phyloP scores from a whole-genome alignment of 2,797 vertebrate species.

The Tachyglossus aculeatus region DNA sequence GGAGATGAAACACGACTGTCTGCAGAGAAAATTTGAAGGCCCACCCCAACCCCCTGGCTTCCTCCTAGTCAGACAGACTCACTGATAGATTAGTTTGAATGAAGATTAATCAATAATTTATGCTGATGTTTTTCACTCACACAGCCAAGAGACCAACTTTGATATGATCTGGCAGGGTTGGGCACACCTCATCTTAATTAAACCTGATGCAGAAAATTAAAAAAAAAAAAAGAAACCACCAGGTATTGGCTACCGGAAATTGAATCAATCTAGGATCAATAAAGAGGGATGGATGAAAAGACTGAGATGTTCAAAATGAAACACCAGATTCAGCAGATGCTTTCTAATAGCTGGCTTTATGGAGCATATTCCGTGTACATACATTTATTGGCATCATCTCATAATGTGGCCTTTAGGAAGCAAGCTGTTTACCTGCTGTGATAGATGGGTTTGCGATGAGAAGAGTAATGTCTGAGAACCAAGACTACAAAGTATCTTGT shows the following conservation, averaged over 20 bases:
- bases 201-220: slow-evolving; percentile 69
- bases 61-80: not conserved
- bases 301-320: not conserved
- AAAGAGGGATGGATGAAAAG: slow-evolving; percentile 45
- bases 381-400: slow-evolving; percentile 60
- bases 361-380: slow-evolving; percentile 36
- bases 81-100: slow-evolving; percentile 68
- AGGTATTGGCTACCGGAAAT: slow-evolving; percentile 27
- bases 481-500: not conserved
- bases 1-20: not conserved
- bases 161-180: slow-evolving; percentile 66
- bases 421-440: slow-evolving; percentile 5
- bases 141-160: slow-evolving; percentile 37
- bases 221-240: slow-evolving; percentile 30
- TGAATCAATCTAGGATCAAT: slow-evolving; percentile 49
- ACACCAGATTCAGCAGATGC: slow-evolving; percentile 36
- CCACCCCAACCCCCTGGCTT: not conserved
- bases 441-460: slow-evolving; percentile 56
- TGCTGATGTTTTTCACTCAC: slow-evolving; percentile 58
- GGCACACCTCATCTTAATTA: slow-evolving; percentile 71
- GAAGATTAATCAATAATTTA: slow-evolving; percentile 70
- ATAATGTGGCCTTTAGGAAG: slow-evolving; percentile 60
- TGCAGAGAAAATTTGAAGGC: not conserved
- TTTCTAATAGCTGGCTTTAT: slow-evolving; percentile 29
- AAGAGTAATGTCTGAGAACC: slow-evolving; percentile 3